phyloP scores from a whole-genome alignment of 2,113 vertebrate genomes.

The Aegithalos caudatus region DNA sequence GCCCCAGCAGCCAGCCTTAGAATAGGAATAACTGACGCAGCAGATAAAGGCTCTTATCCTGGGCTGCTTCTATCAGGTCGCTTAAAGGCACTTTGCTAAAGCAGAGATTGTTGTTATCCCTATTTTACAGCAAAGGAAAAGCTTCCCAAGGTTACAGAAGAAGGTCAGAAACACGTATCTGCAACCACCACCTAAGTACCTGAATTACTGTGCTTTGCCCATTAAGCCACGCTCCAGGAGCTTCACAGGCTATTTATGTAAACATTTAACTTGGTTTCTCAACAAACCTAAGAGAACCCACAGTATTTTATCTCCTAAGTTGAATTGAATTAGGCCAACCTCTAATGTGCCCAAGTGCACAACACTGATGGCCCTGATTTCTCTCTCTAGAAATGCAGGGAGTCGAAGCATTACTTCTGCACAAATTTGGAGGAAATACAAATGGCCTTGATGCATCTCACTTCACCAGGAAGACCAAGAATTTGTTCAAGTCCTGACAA shows the following conservation, averaged over 20 bases:
- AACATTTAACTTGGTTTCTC: not conserved
- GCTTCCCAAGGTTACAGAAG: conserved; percentile 27
- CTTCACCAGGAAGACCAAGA: not conserved
- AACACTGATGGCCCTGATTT: not conserved
- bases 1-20: not conserved
- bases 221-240: not conserved
- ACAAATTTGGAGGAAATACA: not conserved
- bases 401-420: not conserved
- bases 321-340: not conserved
- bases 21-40: not conserved
- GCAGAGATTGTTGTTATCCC: not conserved
- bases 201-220: not conserved
- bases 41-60: conserved; percentile 41
- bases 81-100: conserved; percentile 6
- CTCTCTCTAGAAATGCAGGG: not conserved
- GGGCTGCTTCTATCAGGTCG: not conserved
- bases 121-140: not conserved
- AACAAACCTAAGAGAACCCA: not conserved
- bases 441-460: not conserved
- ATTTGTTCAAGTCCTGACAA: not conserved
- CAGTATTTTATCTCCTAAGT: not conserved
- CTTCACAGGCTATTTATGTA: not conserved
- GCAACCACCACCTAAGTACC: not conserved
- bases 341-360: not conserved
- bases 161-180: not conserved